Percentiles rank a stretch among this genome's conserved stretches.
Conservation (phyloP, 2,797 vertebrate genomes). For the Oceanodroma leucorhoa region DNA sequence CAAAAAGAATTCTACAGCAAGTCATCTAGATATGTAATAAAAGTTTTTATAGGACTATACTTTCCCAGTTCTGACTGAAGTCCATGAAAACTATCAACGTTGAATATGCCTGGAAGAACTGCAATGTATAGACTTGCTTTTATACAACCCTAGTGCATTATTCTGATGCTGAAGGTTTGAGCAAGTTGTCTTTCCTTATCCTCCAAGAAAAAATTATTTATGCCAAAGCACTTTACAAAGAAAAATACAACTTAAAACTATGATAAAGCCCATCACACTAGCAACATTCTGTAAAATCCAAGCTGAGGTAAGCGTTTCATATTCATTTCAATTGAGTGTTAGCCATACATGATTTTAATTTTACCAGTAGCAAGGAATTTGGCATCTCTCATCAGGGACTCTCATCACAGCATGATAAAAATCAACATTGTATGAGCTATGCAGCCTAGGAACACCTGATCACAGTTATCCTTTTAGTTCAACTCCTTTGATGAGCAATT, state of each 20-base stretch:
- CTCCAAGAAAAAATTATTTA: background rate
- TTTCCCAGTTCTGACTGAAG: background rate
- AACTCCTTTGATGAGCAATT: constrained; percentile 22
- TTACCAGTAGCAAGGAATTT: background rate
- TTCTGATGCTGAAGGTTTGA: background rate
- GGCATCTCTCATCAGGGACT: background rate
- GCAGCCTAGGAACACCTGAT: constrained; percentile 12
- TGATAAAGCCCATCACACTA: background rate
- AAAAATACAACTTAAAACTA: background rate
- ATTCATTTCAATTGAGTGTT: background rate
- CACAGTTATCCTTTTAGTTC: background rate
- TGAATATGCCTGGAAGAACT: background rate
- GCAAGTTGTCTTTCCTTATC: background rate
- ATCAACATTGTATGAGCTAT: background rate
- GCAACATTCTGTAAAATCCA: background rate
- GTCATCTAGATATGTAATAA: background rate
- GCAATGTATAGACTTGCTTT: background rate
- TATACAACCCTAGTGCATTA: background rate
- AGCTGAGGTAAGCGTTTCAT: background rate
- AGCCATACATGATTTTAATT: background rate
- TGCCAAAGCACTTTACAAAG: background rate
- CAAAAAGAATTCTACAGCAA: background rate
- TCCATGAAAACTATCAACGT: background rate
- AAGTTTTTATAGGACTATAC: background rate
- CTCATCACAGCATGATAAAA: background rate